These are phyloP conservation scores for Xestia c-nigrum DNA, from an alignment of 2,888 invertebrate species.

Conservation along the genomic window DNA sequence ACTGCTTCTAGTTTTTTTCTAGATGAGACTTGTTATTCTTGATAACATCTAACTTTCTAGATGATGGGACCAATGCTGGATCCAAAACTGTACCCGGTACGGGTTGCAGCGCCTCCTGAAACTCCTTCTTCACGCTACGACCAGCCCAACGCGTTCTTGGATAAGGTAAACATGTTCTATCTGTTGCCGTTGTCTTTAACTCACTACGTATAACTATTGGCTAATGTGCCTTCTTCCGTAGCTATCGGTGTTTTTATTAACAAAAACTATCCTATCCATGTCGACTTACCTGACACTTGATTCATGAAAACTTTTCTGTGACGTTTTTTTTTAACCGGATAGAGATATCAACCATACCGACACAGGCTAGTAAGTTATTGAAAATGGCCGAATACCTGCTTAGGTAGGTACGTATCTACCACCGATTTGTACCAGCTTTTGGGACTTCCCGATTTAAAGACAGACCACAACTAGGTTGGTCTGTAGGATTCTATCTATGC, in stretches of 20 bases:
- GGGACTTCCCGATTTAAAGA: not conserved
- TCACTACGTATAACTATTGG: too few species aligned
- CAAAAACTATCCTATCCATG: too few species aligned
- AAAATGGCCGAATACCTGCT: too few species aligned
- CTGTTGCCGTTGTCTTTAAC: too few species aligned
- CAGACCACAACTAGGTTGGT: not conserved
- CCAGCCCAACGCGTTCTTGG: slow-evolving; percentile 91
- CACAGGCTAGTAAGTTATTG: too few species aligned
- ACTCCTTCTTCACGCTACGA: slow-evolving; percentile 88
- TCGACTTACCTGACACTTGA: too few species aligned
- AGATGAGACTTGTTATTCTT: not conserved
- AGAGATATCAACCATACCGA: too few species aligned
- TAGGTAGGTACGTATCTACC: too few species aligned
- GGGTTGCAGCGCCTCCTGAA: slow-evolving; percentile 90
- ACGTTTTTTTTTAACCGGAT: too few species aligned
- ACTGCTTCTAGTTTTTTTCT: not conserved
- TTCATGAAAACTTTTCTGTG: too few species aligned
- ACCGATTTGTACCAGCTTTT: not conserved
- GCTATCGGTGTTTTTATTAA: too few species aligned
- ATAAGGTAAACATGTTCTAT: slow-evolving; percentile 83
- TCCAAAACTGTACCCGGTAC: slow-evolving; percentile 91
- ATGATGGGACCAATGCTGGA: slow-evolving; percentile 92
- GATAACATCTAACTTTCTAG: slow-evolving; percentile 68
- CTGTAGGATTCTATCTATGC: not conserved
- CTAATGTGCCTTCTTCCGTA: too few species aligned